A percentile compares a stretch with the other conserved stretches of the same genome.
Conservation (phyloP, 1,140 invertebrate genomes). For the Cherax quadricarinatus region DNA sequence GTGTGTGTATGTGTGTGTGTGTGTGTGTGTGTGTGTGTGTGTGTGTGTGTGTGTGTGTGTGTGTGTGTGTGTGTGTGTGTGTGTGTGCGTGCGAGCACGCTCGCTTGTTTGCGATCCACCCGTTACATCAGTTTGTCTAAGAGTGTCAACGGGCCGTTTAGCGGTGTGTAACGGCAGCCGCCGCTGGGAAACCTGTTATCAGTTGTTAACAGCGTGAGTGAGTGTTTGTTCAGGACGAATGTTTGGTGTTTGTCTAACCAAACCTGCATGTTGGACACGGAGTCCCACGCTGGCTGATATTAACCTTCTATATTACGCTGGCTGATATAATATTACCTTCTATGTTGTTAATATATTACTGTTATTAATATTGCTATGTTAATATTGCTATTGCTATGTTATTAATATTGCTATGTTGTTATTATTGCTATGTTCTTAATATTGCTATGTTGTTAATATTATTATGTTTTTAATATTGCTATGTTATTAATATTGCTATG, state of each 20-base stretch:
- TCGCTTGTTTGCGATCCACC: too few relatives aligned
- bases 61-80: background rate
- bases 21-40: background rate
- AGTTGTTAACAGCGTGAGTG: background rate
- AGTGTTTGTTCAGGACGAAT: slow-evolving; percentile 3
- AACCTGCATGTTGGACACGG: background rate
- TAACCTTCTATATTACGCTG: too few relatives aligned
- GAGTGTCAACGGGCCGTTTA: slow-evolving; percentile 22
- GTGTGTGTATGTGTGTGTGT: background rate
- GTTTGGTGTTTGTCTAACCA: background rate
- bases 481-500: too few relatives aligned
- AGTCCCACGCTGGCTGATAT: too few relatives aligned
- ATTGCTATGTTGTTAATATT: too few relatives aligned
- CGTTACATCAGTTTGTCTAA: background rate
- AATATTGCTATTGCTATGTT: too few relatives aligned
- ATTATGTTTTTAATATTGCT: too few relatives aligned
- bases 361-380: too few relatives aligned
- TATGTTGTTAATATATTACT: too few relatives aligned
- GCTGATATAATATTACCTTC: background rate
- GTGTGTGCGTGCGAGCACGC: background rate
- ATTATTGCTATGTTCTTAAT: too few relatives aligned
- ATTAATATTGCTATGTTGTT: too few relatives aligned
- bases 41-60: background rate
- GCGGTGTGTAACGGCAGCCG: slow-evolving; percentile 15
- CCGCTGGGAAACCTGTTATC: slow-evolving; percentile 13